These are phyloP conservation scores for Leucophenga maculata DNA, from an alignment of 2,888 invertebrate species.

Conservation along the genomic window DNA sequence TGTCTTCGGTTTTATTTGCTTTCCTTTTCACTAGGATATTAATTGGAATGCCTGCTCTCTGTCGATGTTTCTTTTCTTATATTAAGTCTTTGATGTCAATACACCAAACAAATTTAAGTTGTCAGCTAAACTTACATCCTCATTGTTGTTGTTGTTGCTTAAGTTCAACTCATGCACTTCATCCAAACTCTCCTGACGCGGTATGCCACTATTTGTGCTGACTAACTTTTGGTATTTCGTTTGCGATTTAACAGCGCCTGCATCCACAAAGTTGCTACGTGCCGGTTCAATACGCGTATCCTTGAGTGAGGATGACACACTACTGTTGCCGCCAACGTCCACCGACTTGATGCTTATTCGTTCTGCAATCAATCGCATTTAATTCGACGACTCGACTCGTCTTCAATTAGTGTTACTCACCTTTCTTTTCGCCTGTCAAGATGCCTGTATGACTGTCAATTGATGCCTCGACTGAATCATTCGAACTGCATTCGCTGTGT, in stretches of 20 bases:
- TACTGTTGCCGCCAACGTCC: conserved; percentile 45
- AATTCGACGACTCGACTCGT: neutral
- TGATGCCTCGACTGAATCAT: conserved; percentile 71
- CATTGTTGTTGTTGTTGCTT: conserved; percentile 77
- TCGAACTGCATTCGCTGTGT: conserved; percentile 72
- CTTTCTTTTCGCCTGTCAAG: conserved; percentile 69
- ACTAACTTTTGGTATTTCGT: conserved; percentile 60
- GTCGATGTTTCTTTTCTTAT: too few species aligned
- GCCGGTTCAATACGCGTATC: conserved; percentile 77
- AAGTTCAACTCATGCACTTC: conserved; percentile 75
- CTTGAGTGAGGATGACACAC: conserved; percentile 71
- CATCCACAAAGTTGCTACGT: conserved; percentile 6
- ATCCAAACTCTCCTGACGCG: conserved; percentile 67
- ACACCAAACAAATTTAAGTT: neutral
- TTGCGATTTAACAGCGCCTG: conserved; percentile 48
- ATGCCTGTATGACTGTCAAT: conserved; percentile 71
- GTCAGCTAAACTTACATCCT: conserved; percentile 76
- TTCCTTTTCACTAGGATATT: too few species aligned
- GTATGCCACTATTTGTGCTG: conserved; percentile 32
- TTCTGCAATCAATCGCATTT: conserved; percentile 42
- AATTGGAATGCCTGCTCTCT: too few species aligned
- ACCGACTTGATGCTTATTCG: conserved; percentile 39
- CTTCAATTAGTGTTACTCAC: conserved; percentile 44
- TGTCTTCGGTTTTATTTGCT: too few species aligned
- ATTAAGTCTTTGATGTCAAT: too few species aligned